phyloP scores from a whole-genome alignment of 2,888 invertebrate genomes.

The Rhyacophila evoluta region DNA sequence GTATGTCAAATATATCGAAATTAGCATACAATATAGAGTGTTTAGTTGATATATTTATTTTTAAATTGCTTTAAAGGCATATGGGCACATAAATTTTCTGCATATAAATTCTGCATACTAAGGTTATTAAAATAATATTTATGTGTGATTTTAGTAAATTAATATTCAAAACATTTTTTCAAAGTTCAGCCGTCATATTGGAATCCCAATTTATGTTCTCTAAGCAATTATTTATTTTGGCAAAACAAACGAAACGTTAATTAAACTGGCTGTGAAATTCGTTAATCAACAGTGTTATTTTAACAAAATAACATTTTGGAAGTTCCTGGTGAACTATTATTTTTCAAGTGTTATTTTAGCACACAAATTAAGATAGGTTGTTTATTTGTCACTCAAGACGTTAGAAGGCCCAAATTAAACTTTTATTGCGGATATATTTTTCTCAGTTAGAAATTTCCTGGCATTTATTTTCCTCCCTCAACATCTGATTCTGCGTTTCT shows the following conservation, averaged over 20 bases:
- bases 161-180: neutral
- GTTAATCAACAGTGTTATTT: constrained; percentile 9
- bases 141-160: no score
- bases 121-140: no score
- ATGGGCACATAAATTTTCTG: no score
- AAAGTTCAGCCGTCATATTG: neutral
- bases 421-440: neutral
- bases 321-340: neutral
- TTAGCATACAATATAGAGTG: no score
- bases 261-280: neutral
- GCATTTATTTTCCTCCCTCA: neutral
- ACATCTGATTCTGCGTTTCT: neutral
- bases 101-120: no score
- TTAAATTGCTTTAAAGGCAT: no score
- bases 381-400: constrained; percentile 2
- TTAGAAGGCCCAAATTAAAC: neutral
- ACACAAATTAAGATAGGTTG: neutral
- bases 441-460: neutral
- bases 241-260: constrained; percentile 9
- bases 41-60: no score
- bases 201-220: neutral
- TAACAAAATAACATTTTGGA: neutral
- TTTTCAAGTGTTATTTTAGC: neutral
- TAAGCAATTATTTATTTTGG: constrained; percentile 1
- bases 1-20: no score